Base-by-base conservation (phyloP, 2,113 vertebrate genomes). In the Otocyon megalotis region DNA sequence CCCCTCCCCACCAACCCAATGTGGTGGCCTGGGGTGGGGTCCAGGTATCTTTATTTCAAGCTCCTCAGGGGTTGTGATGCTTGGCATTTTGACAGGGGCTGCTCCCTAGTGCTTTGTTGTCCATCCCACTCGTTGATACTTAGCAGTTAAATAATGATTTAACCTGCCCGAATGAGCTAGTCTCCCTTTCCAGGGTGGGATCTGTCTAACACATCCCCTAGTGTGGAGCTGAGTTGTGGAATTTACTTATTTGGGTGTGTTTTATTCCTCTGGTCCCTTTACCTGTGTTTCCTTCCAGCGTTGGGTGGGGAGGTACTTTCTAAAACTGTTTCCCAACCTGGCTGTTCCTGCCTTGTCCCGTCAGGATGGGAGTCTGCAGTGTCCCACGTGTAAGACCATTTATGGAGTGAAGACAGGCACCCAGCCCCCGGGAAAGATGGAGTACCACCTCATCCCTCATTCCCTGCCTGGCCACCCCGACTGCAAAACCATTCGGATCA, bases 351-450 rank as follows among this genome's bases (percentile, higher is more conserved):
- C 69, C 43, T 93, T 93, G 79, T 56, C n/a, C 37, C 58, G 10
- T 89, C 97, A 99, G 99, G 99, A 99, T n/a, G 99, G 99, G 84
- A 99, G 99, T 94, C 98, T 99, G 87, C 99, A 99, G 97, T 99
- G 99, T 97, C 99, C 99, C 28, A 99, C 99, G 35, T 99, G 99
- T 97, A 99, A 99, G 98, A 99, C 99, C 96, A 99, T 99, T 96
- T 99, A 99, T 1, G 99, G 99, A 3, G 99, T 99, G 94, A 99
- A 99, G 98, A 99, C 99, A 0, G 99, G 99, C 48, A 99, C 99
- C 28, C 99, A 99, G 97, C 99, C 99, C 0, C 99, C 99, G 0
- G 99, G 99, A 93, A 99, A 99, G 98, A 99, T 99, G 99, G 99
- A 99, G 89, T 99, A 99, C 98, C 99, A 99, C 88, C 98, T 99